These are phyloP conservation scores for Psilopogon haemacephalus DNA, from an alignment of 2,113 vertebrate genomes.

Conservation along the genomic window DNA sequence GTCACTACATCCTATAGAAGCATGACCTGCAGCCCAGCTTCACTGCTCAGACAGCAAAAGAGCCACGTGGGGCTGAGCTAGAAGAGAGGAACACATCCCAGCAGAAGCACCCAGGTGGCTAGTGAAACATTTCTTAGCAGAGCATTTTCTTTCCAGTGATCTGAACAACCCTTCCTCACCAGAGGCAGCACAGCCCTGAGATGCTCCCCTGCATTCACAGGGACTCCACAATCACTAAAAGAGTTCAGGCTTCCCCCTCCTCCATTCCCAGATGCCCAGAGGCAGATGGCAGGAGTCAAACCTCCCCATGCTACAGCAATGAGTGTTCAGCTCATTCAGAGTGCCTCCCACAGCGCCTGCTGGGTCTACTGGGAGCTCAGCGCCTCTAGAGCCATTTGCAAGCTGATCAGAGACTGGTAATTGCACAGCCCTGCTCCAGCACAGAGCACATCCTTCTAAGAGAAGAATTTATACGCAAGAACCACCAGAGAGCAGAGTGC, in stretches of 20 bases:
- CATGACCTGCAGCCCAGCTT: neutral
- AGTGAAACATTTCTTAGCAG: neutral
- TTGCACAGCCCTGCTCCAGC: slow-evolving; percentile 13
- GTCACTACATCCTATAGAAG: neutral
- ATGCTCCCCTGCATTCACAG: neutral
- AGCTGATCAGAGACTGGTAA: slow-evolving; percentile 18
- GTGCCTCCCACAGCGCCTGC: slow-evolving; percentile 21
- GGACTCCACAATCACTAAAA: neutral
- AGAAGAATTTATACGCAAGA: slow-evolving; percentile 40
- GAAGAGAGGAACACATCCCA: neutral
- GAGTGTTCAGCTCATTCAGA: slow-evolving; percentile 3
- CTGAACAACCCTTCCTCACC: neutral
- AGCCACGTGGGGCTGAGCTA: neutral
- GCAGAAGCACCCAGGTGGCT: fast-evolving
- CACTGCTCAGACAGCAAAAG: neutral
- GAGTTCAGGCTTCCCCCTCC: slow-evolving; percentile 8
- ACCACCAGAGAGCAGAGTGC: slow-evolving; percentile 67
- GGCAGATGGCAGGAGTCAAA: slow-evolving; percentile 34
- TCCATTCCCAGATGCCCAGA: slow-evolving; percentile 22
- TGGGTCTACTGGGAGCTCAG: neutral
- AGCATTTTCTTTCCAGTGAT: neutral
- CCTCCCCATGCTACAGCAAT: neutral
- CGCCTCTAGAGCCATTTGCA: slow-evolving; percentile 40
- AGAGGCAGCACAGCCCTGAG: neutral
- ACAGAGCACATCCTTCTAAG: neutral